phyloP scores from a whole-genome alignment of 2,113 vertebrate genomes.

The Lamprotornis superbus region DNA sequence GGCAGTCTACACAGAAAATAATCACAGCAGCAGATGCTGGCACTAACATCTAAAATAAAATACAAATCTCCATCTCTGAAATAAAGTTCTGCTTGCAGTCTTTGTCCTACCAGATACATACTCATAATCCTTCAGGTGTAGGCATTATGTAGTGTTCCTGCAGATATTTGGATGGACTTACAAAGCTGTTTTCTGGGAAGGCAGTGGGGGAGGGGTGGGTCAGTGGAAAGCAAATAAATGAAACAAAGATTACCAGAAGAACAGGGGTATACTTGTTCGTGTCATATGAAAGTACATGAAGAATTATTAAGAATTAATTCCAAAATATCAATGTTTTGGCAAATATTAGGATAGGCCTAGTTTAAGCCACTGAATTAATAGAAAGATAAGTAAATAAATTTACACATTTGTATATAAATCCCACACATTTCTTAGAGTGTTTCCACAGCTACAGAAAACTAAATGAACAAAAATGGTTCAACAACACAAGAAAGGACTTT shows the following conservation, averaged over 20 bases:
- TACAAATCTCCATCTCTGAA: background rate
- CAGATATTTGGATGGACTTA: background rate
- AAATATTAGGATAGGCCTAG: background rate
- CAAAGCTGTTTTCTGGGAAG: background rate
- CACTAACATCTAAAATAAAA: background rate
- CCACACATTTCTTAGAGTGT: background rate
- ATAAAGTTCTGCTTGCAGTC: background rate
- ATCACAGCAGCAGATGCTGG: background rate
- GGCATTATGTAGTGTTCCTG: background rate
- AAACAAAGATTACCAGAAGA: background rate
- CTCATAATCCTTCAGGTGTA: background rate
- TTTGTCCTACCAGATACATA: background rate
- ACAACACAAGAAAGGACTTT: background rate
- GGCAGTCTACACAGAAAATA: background rate
- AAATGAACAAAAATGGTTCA: background rate
- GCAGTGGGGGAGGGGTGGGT: fast-evolving
- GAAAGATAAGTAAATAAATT: background rate
- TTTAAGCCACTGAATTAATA: background rate
- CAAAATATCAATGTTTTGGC: background rate
- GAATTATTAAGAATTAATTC: background rate
- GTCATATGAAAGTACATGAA: background rate
- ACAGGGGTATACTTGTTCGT: background rate
- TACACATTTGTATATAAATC: background rate
- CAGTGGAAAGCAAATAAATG: background rate
- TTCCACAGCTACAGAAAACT: background rate